These are phyloP conservation scores for Batillaria attramentaria DNA, from an alignment of 1,140 invertebrate species.

Conservation along the genomic window DNA sequence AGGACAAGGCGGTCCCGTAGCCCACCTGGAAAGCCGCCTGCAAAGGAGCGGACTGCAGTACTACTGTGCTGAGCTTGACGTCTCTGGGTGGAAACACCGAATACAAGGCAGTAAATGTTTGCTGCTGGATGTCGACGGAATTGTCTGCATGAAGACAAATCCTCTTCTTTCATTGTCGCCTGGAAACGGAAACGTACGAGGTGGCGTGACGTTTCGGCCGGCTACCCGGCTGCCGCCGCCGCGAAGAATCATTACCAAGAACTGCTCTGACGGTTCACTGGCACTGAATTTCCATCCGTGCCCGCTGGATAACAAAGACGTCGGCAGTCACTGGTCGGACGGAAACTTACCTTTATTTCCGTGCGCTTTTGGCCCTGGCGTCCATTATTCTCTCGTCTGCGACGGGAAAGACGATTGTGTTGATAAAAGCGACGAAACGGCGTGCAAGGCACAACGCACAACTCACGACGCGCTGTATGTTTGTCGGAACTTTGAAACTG, in stretches of 20 bases:
- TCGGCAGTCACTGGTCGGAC: neutral
- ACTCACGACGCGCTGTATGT: neutral
- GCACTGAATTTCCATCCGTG: constrained; percentile 17
- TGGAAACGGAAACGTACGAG: too few relatives aligned
- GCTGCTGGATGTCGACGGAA: too few relatives aligned
- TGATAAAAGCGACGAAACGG: constrained; percentile 31
- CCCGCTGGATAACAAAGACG: neutral
- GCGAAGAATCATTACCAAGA: neutral
- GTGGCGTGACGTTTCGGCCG: neutral
- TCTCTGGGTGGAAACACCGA: too few relatives aligned
- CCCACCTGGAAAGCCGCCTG: too few relatives aligned
- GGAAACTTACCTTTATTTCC: constrained; percentile 3
- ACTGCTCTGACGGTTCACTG: constrained; percentile 11
- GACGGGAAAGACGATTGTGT: constrained; percentile 30
- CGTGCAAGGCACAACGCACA: neutral
- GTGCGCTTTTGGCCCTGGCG: neutral
- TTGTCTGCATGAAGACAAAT: constrained; percentile 26
- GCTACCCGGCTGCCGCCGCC: neutral
- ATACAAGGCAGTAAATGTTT: too few relatives aligned
- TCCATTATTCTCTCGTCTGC: constrained; percentile 35
- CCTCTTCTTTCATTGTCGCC: too few relatives aligned
- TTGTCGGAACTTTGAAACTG: constrained; percentile 19
- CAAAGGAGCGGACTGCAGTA: neutral
- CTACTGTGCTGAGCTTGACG: neutral
- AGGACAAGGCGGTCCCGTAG: too few relatives aligned